Conservation (phyloP, 2,797 vertebrate genomes). For the Oreonectes daqikongensis region DNA sequence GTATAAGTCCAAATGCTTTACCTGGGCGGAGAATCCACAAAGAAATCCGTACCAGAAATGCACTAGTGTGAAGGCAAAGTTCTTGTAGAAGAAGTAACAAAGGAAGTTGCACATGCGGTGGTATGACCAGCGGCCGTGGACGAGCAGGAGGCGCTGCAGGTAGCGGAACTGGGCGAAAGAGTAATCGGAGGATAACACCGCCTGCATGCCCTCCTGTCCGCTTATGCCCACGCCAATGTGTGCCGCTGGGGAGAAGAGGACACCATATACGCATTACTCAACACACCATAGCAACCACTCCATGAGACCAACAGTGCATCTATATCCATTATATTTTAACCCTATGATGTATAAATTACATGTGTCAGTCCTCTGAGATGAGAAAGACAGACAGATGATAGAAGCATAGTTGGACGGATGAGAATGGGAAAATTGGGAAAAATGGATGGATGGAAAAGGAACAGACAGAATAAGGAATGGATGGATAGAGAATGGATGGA, state of each 20-base stretch:
- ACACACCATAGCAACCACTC: constrained; percentile 32
- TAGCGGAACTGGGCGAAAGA: constrained; percentile 83
- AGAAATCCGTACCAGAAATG: constrained; percentile 89
- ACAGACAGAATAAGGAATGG: background rate
- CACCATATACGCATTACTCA: constrained; percentile 12
- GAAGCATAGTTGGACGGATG: background rate
- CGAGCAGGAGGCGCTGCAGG: constrained; percentile 81
- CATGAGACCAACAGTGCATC: constrained; percentile 11
- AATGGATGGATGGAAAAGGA: background rate
- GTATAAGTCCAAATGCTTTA: constrained; percentile 55
- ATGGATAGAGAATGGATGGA: no score
- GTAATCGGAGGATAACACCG: constrained; percentile 82
- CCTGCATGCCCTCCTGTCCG: constrained; percentile 83
- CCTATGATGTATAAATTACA: background rate
- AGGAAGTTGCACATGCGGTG: constrained; percentile 85
- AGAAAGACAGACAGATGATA: background rate
- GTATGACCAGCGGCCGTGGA: constrained; percentile 84
- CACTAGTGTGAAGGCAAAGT: constrained; percentile 83
- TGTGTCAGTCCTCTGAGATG: background rate
- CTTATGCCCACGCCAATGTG: constrained; percentile 84
- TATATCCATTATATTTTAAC: no score
- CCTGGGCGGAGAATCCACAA: constrained; percentile 85
- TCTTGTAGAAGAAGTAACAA: constrained; percentile 88
- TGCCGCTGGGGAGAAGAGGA: constrained; percentile 70
- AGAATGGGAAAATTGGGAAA: no score